phyloP scores from a whole-genome alignment of 2,113 vertebrate genomes.

The Manacus vitellinus region DNA sequence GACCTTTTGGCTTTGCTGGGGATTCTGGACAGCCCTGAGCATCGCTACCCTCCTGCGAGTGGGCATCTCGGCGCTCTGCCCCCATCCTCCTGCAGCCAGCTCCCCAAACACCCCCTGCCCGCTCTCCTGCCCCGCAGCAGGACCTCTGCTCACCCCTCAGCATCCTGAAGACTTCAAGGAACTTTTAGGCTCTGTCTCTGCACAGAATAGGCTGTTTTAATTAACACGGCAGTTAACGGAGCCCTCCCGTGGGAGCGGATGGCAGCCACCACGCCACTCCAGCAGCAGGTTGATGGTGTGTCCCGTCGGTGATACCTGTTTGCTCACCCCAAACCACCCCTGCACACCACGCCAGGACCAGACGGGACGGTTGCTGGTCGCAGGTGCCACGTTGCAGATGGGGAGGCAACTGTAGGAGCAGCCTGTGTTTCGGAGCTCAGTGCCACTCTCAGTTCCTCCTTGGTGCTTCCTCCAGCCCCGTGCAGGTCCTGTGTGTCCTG shows the following conservation, averaged over 20 bases:
- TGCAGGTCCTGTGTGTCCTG: background rate
- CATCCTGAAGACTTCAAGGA: background rate
- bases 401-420: background rate
- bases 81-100: background rate
- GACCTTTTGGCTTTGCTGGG: background rate
- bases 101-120: background rate
- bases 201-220: background rate
- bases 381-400: background rate
- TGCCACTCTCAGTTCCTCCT: slow-evolving; percentile 3
- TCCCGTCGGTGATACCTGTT: background rate
- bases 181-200: background rate
- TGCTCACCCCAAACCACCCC: background rate
- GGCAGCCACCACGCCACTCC: background rate
- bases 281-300: background rate
- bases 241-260: rapidly evolving
- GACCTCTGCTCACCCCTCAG: background rate
- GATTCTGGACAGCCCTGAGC: background rate
- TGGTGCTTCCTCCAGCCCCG: background rate
- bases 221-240: background rate
- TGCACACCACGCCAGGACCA: background rate
- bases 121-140: background rate
- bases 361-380: background rate
- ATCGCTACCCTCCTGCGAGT: background rate
- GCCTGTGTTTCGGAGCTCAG: background rate
- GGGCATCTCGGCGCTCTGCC: background rate